Conservation (phyloP, 2,113 vertebrate genomes). For the Tiliqua scincoides region DNA sequence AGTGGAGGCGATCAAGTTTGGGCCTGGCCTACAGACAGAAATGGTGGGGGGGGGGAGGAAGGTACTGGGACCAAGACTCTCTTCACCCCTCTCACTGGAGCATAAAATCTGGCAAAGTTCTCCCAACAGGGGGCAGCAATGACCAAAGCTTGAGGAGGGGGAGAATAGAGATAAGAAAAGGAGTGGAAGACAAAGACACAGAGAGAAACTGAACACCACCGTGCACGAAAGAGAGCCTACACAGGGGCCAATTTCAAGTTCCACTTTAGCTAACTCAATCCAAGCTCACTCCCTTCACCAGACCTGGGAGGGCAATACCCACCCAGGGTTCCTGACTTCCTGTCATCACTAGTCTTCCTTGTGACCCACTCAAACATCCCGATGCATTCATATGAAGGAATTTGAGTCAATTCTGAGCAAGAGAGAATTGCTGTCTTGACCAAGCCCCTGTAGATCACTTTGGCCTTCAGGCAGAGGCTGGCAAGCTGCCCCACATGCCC, state of each 20-base stretch:
- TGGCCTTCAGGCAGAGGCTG: not conserved
- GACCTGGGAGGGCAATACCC: not conserved
- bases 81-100: too few species aligned
- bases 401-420: not conserved
- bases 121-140: slow-evolving; percentile 20
- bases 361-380: not conserved
- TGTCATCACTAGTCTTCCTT: not conserved
- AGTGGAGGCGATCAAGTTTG: too few species aligned
- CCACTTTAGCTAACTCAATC: not conserved
- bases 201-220: not conserved
- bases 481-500: not conserved
- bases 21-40: too few species aligned
- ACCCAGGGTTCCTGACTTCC: not conserved
- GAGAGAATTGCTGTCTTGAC: not conserved
- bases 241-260: not conserved
- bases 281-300: not conserved
- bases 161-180: not conserved
- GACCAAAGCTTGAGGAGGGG: not conserved
- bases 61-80: too few species aligned
- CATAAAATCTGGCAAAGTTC: not conserved
- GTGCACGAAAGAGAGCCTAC: too few species aligned
- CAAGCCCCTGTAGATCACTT: not conserved
- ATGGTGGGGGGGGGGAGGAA: too few species aligned
- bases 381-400: not conserved
- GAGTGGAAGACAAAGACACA: not conserved